These are phyloP conservation scores for Cydia splendana DNA, from an alignment of 1,140 invertebrate species.

Conservation along the genomic window DNA sequence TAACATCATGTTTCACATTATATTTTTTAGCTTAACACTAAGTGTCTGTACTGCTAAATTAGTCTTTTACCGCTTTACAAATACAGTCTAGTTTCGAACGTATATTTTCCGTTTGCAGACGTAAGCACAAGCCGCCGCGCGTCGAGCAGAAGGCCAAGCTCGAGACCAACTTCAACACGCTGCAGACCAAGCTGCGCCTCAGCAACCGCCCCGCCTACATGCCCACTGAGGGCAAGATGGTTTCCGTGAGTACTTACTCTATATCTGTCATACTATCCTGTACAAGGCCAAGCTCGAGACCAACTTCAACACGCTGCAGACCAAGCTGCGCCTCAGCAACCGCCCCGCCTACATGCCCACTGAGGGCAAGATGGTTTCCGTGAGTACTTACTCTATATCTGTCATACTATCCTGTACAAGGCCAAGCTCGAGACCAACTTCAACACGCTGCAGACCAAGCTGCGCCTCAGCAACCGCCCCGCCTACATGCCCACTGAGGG, in stretches of 20 bases:
- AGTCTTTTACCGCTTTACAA: background rate
- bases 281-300: conserved; percentile 99
- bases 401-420: too few species aligned
- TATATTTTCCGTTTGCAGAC: conserved; percentile 65
- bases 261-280: too few species aligned
- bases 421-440: conserved; percentile 99
- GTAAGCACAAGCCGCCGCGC: conserved; percentile 98
- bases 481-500: conserved; percentile 99
- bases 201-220: conserved; percentile 99
- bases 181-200: conserved; percentile 97
- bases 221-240: conserved; percentile 99
- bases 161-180: conserved; percentile 99
- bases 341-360: conserved; percentile 99
- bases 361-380: conserved; percentile 98
- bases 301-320: conserved; percentile 99
- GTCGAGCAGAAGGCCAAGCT: conserved; percentile 99
- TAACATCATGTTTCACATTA: too few species aligned
- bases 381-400: conserved; percentile 80
- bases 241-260: conserved; percentile 86
- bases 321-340: conserved; percentile 97
- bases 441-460: conserved; percentile 98
- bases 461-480: conserved; percentile 97
- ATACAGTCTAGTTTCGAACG: conserved; percentile 11
- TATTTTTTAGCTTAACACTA: too few species aligned
- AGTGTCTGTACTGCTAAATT: too few species aligned